phyloP scores from a whole-genome alignment of 35 echinoderm and acorn worm species.

The Apostichopus californicus region DNA sequence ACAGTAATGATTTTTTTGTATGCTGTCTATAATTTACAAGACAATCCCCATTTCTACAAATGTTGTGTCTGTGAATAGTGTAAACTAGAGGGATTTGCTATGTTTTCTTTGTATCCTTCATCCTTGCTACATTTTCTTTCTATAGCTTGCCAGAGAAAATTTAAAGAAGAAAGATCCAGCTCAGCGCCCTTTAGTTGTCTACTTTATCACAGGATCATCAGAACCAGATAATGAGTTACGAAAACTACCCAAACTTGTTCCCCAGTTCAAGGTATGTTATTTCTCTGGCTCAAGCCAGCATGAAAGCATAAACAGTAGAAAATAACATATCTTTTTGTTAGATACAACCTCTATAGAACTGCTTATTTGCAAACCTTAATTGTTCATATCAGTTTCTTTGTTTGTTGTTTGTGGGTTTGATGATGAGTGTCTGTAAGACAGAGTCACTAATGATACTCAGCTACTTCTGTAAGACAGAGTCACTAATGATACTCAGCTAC shows the following conservation, averaged over 20 bases:
- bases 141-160: constrained; percentile 55
- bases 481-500: too few species aligned
- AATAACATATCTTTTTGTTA: too few species aligned
- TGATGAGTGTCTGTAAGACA: too few species aligned
- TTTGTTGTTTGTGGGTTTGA: too few species aligned
- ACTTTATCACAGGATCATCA: constrained; percentile 68
- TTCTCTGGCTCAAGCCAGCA: too few species aligned
- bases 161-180: constrained; percentile 22
- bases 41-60: not conserved
- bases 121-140: not conserved
- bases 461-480: too few species aligned
- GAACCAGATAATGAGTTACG: constrained; percentile 74
- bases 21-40: not conserved
- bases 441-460: too few species aligned
- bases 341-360: too few species aligned
- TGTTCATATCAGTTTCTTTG: too few species aligned
- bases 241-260: constrained; percentile 78
- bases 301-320: too few species aligned
- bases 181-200: constrained; percentile 64
- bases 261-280: constrained; percentile 67
- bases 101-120: not conserved
- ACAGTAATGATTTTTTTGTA: too few species aligned
- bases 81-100: not conserved
- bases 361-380: too few species aligned
- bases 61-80: not conserved